These are phyloP conservation scores for Clarias magur DNA, from an alignment of 2,113 vertebrate genomes.

Conservation along the genomic window DNA sequence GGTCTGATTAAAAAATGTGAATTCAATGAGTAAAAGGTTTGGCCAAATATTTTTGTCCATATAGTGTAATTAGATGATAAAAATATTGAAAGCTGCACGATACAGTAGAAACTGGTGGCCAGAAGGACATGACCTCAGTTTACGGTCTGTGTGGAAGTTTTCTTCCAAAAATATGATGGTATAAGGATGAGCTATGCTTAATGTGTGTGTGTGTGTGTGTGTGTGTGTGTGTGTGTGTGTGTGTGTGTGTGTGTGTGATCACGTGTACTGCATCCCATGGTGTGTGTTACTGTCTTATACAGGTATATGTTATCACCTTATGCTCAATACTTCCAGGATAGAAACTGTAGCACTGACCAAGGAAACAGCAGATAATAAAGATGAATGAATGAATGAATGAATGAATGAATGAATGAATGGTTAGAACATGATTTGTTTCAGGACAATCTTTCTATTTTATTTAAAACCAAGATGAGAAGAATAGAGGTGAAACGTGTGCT, in stretches of 20 bases:
- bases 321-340: not conserved
- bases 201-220: not conserved
- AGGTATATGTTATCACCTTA: not conserved
- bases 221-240: no score
- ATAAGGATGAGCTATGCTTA: not conserved
- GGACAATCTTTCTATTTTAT: conserved; percentile 11
- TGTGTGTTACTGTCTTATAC: not conserved
- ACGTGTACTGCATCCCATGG: no score
- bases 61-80: no score
- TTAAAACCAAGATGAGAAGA: conserved; percentile 55
- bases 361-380: not conserved
- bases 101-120: no score
- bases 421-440: not conserved
- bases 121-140: no score
- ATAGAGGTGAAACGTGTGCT: conserved; percentile 46
- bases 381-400: not conserved
- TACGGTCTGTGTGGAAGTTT: no score
- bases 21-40: no score
- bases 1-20: no score
- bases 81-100: no score
- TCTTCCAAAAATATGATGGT: not conserved
- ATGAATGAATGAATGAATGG: not conserved
- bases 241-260: no score
- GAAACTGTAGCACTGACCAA: not conserved
- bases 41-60: no score